These are phyloP conservation scores for Tetramorium simillimum DNA, from an alignment of 1,140 invertebrate genomes.

Conservation along the genomic window DNA sequence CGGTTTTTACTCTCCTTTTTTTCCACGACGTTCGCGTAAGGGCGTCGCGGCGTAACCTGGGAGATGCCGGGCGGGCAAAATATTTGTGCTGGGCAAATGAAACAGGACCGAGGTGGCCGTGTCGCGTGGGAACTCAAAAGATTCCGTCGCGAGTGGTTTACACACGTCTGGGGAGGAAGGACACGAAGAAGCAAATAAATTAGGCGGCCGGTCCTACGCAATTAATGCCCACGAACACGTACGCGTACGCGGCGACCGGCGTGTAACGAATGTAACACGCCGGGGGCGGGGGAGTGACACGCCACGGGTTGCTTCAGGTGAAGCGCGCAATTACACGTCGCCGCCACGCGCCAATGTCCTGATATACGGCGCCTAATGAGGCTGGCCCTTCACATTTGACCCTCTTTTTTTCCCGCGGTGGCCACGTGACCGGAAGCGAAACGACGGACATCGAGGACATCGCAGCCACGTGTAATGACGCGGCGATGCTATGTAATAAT, in stretches of 20 bases:
- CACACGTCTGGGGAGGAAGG: conserved; percentile 19
- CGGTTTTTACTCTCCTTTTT: background rate
- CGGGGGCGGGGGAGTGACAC: background rate
- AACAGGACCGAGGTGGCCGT: conserved; percentile 34
- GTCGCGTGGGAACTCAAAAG: conserved; percentile 61
- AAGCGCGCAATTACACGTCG: conserved; percentile 77
- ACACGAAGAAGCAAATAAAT: conserved; percentile 54
- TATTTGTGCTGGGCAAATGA: conserved; percentile 61
- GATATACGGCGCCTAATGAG: conserved; percentile 77
- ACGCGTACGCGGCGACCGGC: conserved; percentile 31
- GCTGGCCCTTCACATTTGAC: conserved; percentile 74
- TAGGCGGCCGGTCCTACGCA: conserved; percentile 28
- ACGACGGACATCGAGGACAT: conserved; percentile 53
- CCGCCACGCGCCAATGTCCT: conserved; percentile 79
- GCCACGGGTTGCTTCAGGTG: conserved; percentile 49
- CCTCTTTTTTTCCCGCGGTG: conserved; percentile 62
- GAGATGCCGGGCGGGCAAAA: conserved; percentile 54
- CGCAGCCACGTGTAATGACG: conserved; percentile 37
- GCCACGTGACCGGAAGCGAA: conserved; percentile 81
- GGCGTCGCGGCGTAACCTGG: conserved; percentile 46
- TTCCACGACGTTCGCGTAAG: conserved; percentile 32
- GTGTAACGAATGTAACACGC: conserved; percentile 34
- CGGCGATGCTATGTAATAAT: conserved; percentile 49
- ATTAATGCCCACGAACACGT: conserved; percentile 59
- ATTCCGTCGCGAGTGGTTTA: conserved; percentile 62